Base-by-base conservation (phyloP, 1,140 invertebrate species). In the Reticulitermes speratus region DNA sequence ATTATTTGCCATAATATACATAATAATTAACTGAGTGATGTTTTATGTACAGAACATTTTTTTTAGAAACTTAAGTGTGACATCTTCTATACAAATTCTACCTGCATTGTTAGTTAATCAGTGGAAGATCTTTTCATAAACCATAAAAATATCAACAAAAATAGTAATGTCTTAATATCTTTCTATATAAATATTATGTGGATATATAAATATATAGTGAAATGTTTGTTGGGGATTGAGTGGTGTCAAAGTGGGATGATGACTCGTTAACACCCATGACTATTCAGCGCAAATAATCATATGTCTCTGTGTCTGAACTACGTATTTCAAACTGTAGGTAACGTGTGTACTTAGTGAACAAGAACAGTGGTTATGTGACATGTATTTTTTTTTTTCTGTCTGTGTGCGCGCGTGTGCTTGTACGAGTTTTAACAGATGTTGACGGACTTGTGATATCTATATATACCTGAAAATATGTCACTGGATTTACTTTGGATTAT, bases 1-100 rank as follows among this genome's bases (percentile, higher is more conserved):
- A 84, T 84, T 14, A 84, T 84, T 84, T 84, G 83, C 83, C 83
- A 84, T 84, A 75, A 75, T 75, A 75, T 75, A 75, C n/a, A 75
- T 75, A 30, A 52, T 32, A 84, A 59, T 45, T 59, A 52, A 84
- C 44, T 84, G 83, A 59, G n/a, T 84, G 45, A 52, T 52, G 65
- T 84, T 84, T 84, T 84, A 32, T 84, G 83, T 84, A 84, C 52
- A 84, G 45, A 84, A 45, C 44, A 52, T 52, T 84, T 52, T 83
- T 83, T 84, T 84, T 84, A 84, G 52, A 16, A 84, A 45, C 52
- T 84, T 83, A 75, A 1, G 65, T 75, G 65, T 75, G 65, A 52
- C 52, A 84, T 84, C n/a, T 84, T 45, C 45, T 84, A 30, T 32
- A 84, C 19, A 55, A 59, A 30, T 84, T 52, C 83, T n/a, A n/a